Base-by-base conservation (phyloP, 2,113 vertebrate genomes). In the Campylomormyrus tamandua region DNA sequence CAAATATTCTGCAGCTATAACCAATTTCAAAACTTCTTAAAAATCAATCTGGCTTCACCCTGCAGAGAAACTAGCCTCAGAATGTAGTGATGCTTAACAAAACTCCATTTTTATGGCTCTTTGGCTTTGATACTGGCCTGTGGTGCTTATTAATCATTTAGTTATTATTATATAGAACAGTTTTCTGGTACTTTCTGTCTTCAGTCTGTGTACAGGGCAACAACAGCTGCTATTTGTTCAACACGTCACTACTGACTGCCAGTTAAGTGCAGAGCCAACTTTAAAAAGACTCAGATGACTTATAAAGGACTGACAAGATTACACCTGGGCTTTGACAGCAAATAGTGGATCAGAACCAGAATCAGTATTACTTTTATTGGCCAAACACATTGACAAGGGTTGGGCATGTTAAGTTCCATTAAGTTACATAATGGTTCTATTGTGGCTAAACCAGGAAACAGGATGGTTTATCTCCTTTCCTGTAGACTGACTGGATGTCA, bases 121-220 rank as follows among this genome's bases (percentile, higher is more conserved):
- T 45, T 24, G 21, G 45, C 39, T 84, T 42, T 84, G 45, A 84
- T 24, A 46, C 9, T 48, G 21, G 83, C 45, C 83, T 48, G 35
- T 84, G 83, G 17, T 48, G 39, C 83, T 56, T 84, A 84, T 84
- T 84, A 48, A 84, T 84, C 45, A 84, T 84, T 84, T 46, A 46
- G 83, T 48, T 42, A 46, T 84, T 84, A 84, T 84, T 48, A 3
- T 9, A 48, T n/a, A 24, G 42, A 84, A 84, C 42, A 48, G 45
- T 13, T 80, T 42, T 84, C 19, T 46, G 45, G 3, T 45, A 42
- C 83, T 84, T 0, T 48, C 42, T 11, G 45, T 45, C 39, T 48
- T 84, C 83, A 84, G 19, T 45, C 17, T 39, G 39, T 48, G 27
- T 87, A 24, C 85, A 53, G 85, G 13, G 27, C 3, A 87, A 84